A percentile compares a stretch with the other conserved stretches of the same genome.
Conservation (phyloP, 1,140 invertebrate genomes). For the Drosophila persimilis region DNA sequence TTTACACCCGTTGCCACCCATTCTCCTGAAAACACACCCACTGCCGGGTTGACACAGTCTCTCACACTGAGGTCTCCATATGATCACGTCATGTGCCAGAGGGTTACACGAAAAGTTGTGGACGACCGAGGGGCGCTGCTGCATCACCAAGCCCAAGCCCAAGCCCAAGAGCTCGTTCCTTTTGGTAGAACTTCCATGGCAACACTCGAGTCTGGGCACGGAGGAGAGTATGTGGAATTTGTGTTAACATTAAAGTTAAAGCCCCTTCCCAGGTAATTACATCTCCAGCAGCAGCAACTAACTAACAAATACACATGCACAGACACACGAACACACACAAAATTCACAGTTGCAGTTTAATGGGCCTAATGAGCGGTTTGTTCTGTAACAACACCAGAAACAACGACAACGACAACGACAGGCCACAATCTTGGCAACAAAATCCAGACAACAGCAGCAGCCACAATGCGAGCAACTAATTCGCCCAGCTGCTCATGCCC, state of each 20-base stretch:
- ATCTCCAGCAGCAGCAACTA: slow-evolving; percentile 39
- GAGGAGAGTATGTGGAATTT: slow-evolving; percentile 38
- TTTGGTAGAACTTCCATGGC: slow-evolving; percentile 7
- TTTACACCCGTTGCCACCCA: neutral
- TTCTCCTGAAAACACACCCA: too few relatives aligned
- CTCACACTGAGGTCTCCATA: slow-evolving; percentile 21
- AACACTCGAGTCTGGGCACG: slow-evolving; percentile 20
- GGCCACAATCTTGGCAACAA: slow-evolving; percentile 7
- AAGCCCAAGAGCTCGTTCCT: too few relatives aligned
- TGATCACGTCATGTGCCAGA: slow-evolving; percentile 6
- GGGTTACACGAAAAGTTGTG: slow-evolving; percentile 13
- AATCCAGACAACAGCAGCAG: slow-evolving; percentile 13
- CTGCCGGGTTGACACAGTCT: slow-evolving; percentile 38
- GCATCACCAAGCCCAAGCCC: too few relatives aligned
- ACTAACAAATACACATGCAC: slow-evolving; percentile 33
- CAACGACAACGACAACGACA: slow-evolving; percentile 29
- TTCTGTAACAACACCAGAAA: slow-evolving; percentile 65
- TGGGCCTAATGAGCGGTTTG: slow-evolving; percentile 77
- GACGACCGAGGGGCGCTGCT: too few relatives aligned
- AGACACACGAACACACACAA: slow-evolving; percentile 44
- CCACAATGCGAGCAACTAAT: slow-evolving; percentile 66
- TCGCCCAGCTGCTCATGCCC: slow-evolving; percentile 31
- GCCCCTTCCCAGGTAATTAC: slow-evolving; percentile 67
- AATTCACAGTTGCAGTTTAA: slow-evolving; percentile 74
- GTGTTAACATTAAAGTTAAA: slow-evolving; percentile 63